Evolutionary conservation across 2,888 invertebrate species (phyloP).

Genomic region (Hypena proboscidalis): DNA sequence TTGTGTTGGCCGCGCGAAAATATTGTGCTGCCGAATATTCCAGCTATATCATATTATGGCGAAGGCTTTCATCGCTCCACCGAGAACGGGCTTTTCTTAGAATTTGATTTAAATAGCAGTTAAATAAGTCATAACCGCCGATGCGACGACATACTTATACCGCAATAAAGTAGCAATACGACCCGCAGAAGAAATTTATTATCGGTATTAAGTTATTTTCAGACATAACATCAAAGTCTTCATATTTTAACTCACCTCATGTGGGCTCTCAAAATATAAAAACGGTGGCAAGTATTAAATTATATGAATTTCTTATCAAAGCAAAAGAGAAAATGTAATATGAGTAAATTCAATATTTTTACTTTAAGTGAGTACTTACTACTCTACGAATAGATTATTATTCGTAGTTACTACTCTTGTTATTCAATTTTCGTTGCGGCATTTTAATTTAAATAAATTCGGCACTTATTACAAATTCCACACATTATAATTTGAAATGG

Average conservation of each 20-base stretch:
- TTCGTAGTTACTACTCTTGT: too few species aligned
- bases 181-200: slow-evolving; percentile 51
- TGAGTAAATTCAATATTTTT: not conserved
- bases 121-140: slow-evolving; percentile 65
- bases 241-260: slow-evolving; percentile 37
- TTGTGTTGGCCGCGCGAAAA: slow-evolving; percentile 71
- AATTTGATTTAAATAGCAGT: slow-evolving; percentile 72
- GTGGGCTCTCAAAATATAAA: slow-evolving; percentile 17
- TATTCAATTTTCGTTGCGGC: not conserved
- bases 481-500: not conserved
- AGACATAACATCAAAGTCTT: slow-evolving; percentile 40
- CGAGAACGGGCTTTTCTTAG: slow-evolving; percentile 55
- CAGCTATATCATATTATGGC: slow-evolving; percentile 24
- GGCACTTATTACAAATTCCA: not conserved
- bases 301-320: slow-evolving; percentile 1
- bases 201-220: slow-evolving; percentile 43
- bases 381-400: too few species aligned
- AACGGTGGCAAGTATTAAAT: slow-evolving; percentile 1
- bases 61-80: slow-evolving; percentile 24
- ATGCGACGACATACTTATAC: slow-evolving; percentile 69
- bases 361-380: too few species aligned
- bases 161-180: slow-evolving; percentile 63
- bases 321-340: not conserved
- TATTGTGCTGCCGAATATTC: slow-evolving; percentile 37
- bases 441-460: not conserved